A percentile compares a stretch with the other conserved stretches of the same genome.
Conservation (phyloP, 2,113 vertebrate species). For the Pterocles gutturalis region DNA sequence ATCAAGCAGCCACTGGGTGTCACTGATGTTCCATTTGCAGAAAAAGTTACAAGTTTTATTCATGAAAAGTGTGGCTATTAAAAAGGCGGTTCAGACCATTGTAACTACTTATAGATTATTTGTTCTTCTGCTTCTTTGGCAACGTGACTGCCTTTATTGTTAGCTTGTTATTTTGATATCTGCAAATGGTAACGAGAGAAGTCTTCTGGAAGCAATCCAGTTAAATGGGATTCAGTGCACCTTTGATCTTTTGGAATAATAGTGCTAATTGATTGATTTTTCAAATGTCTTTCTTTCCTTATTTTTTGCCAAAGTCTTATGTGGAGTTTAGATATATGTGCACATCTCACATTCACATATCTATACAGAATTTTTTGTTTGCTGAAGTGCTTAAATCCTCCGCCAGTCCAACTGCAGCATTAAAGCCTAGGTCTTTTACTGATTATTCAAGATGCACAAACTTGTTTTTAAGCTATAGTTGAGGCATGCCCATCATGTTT, state of each 20-base stretch:
- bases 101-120: neutral
- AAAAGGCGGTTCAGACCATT: neutral
- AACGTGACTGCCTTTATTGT: neutral
- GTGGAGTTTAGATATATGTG: neutral
- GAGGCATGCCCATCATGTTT: neutral
- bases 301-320: neutral
- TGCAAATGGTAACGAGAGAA: neutral
- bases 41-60: neutral
- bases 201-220: neutral
- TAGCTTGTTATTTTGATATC: conserved; percentile 1
- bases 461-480: neutral
- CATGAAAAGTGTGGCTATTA: accelerated
- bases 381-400: neutral
- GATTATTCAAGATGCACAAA: neutral
- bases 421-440: neutral
- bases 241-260: neutral
- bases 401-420: neutral
- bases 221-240: neutral
- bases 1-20: conserved; percentile 56
- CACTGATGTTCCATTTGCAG: conserved; percentile 11
- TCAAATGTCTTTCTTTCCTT: neutral
- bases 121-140: neutral
- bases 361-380: neutral
- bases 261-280: neutral
- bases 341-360: neutral